Evolutionary conservation across 1,140 invertebrate genomes (phyloP).

Genomic region (Diploscapter pachys): DNA sequence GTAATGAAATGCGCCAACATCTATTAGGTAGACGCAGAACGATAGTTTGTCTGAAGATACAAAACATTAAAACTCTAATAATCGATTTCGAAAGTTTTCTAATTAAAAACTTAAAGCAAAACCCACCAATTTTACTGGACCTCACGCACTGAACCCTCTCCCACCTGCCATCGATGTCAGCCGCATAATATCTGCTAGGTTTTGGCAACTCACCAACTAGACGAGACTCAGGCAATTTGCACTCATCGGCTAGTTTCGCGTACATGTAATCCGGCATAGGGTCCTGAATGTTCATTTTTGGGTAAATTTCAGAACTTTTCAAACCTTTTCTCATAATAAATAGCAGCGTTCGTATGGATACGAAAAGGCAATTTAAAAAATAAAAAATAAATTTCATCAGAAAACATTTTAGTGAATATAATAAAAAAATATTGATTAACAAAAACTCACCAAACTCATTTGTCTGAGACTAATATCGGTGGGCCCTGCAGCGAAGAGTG

Average conservation of each 20-base stretch:
- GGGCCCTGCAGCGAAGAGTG: constrained; percentile 35
- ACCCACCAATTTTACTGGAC: constrained; percentile 27
- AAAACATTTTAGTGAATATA: background rate
- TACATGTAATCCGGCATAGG: constrained; percentile 40
- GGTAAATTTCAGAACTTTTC: background rate
- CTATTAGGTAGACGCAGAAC: constrained; percentile 30
- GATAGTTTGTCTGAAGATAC: constrained; percentile 23
- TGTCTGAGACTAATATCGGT: constrained; percentile 33
- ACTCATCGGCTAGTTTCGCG: constrained; percentile 25
- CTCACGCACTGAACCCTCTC: constrained; percentile 31
- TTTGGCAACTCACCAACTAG: constrained; percentile 11
- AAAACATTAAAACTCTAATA: background rate
- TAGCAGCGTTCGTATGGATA: too few relatives aligned
- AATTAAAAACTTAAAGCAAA: background rate
- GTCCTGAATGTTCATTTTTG: constrained; percentile 20
- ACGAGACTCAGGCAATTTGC: constrained; percentile 10
- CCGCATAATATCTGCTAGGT: constrained; percentile 25
- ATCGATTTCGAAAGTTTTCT: background rate
- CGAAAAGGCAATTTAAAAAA: too few relatives aligned
- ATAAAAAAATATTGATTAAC: background rate
- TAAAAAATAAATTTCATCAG: too few relatives aligned
- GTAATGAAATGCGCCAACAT: constrained; percentile 35
- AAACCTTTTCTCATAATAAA: too few relatives aligned
- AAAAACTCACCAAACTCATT: constrained; percentile 11
- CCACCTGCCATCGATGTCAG: constrained; percentile 25